Base-by-base conservation (phyloP, 2,113 vertebrate species). In the Chloropsis cyanopogon region DNA sequence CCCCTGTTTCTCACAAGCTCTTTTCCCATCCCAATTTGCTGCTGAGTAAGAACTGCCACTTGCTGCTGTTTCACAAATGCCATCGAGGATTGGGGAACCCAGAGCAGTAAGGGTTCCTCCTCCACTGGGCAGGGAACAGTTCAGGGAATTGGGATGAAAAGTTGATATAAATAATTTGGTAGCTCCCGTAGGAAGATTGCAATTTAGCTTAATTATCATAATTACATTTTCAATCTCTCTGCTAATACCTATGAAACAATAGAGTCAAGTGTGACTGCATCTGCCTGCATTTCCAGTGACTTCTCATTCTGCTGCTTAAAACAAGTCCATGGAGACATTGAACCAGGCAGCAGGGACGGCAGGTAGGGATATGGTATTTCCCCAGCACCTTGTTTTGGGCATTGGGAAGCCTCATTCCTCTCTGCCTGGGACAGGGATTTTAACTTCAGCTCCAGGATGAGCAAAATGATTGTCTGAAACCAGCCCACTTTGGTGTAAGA, bases 211-310 rank as follows among this genome's bases (percentile, higher is more conserved):
- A 80, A 95, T 97, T 94, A 95, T 91, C 81, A 39, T 91, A 83
- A 96, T 95, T 91, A 92, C 57, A 85, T 92, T 96, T 93, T 93
- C 88, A 93, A 33, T 89, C 88, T 91, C 80, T 83, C 53, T 91
- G 65, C 52, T 92, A 92, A 91, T 95, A 89, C 91, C 76, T 88
- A 57, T 0, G 25, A 76, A 92, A 89, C 81, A 94, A 89, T 92
- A 91, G 91, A 88, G 41, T 49, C 25, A 83, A 78, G 87, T 54
- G 86, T 54, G 72, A 72, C 56, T 28, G 49, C 88, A 81, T 80
- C 65, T 47, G 25, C 56, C 83, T 88, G 52, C 47, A 63, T 83
- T 86, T 69, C 47, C 81, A 60, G 56, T 3, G 4, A 64, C 75
- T 90, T 75, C 44, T 84, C 35, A 46, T 68, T 71, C 44, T 76